A percentile compares a stretch with the other conserved stretches of the same genome.
Conservation (phyloP, 2,888 invertebrate species). For the Tanypteryx hageni region DNA sequence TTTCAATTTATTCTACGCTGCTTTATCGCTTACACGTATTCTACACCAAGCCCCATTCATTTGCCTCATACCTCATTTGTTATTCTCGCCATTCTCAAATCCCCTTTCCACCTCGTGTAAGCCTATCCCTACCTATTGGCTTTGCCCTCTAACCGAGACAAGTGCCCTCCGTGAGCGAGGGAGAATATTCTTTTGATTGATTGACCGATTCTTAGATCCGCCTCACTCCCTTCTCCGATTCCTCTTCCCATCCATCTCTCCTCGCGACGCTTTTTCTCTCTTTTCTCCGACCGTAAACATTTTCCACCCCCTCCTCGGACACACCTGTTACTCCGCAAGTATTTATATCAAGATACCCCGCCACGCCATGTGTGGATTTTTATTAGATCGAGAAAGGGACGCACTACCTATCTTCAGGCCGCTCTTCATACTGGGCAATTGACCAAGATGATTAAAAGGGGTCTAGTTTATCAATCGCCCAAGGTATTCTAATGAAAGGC, state of each 20-base stretch:
- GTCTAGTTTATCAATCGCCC: too few relatives aligned
- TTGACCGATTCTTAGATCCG: background rate
- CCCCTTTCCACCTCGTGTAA: background rate
- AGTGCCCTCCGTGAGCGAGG: background rate
- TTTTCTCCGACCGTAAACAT: too few relatives aligned
- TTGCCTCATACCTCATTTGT: background rate
- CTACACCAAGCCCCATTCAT: conserved; percentile 1
- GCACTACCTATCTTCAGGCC: background rate
- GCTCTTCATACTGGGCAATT: background rate
- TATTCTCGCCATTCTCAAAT: background rate
- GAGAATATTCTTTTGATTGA: background rate
- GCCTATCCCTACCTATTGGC: background rate
- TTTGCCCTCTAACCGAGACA: background rate
- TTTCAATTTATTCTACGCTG: conserved; percentile 10
- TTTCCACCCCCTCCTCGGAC: background rate
- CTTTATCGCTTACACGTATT: conserved; percentile 4
- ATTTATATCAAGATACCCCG: background rate
- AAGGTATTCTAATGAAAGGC: too few relatives aligned
- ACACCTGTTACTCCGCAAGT: background rate
- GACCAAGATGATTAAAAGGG: background rate
- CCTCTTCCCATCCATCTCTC: background rate
- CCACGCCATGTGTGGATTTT: background rate
- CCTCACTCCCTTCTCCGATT: background rate
- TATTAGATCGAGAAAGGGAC: background rate
- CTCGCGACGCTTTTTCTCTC: background rate